Conservation (phyloP, 2,113 vertebrate genomes). For the Clarias batrachus region DNA sequence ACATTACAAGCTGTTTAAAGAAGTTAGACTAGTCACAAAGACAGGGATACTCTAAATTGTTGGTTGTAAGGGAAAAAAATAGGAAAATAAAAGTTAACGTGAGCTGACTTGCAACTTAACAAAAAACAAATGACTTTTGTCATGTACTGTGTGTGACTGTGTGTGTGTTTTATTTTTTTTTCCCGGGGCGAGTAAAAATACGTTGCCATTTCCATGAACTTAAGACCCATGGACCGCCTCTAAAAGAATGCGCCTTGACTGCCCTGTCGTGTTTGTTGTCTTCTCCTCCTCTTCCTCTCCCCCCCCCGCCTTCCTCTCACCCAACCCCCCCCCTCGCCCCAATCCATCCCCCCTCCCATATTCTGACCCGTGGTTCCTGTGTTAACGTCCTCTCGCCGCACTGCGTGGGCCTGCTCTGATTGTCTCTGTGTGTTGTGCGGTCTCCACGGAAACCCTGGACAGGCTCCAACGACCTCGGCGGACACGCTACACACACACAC, state of each 20-base stretch:
- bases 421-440: conserved; percentile 82
- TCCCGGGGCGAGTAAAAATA: neutral
- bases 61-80: neutral
- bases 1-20: neutral
- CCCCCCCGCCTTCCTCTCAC: conserved; percentile 38
- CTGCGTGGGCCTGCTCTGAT: conserved; percentile 80
- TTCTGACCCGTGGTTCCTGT: conserved; percentile 78
- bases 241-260: conserved; percentile 4
- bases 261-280: conserved; percentile 12
- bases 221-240: neutral
- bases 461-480: conserved; percentile 77
- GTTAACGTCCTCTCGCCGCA: conserved; percentile 79
- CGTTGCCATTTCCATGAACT: neutral
- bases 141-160: neutral
- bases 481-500: conserved; percentile 49
- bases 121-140: neutral
- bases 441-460: conserved; percentile 83
- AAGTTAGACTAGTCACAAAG: neutral
- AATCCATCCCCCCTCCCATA: conserved; percentile 63
- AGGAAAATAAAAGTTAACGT: neutral
- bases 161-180: neutral
- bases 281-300: conserved; percentile 50
- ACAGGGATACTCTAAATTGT: neutral
- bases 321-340: conserved; percentile 46
- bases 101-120: neutral